Evolutionary conservation across 2,113 vertebrate species (phyloP).

Genomic region (Apteryx owenii): DNA sequence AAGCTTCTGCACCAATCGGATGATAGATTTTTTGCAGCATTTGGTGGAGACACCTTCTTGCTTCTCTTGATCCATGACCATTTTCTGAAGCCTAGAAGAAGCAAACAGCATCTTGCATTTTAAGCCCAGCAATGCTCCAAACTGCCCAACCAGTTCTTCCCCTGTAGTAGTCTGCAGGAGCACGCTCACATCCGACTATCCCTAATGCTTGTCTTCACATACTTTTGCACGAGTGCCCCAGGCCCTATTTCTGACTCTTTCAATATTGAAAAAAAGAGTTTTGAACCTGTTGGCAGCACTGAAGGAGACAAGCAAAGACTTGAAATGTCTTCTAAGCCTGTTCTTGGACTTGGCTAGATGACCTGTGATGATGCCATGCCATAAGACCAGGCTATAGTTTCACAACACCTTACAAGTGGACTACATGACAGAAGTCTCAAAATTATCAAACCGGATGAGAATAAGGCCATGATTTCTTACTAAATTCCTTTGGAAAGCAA

Average conservation of each 20-base stretch:
- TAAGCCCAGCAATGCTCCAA: neutral
- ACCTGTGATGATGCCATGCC: neutral
- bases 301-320: neutral
- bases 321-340: neutral
- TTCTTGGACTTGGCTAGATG: neutral
- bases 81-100: slow-evolving; percentile 88
- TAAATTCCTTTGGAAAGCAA: neutral
- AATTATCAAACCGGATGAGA: neutral
- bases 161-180: neutral
- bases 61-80: slow-evolving; percentile 92
- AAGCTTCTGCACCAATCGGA: slow-evolving; percentile 86
- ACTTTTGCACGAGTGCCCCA: neutral
- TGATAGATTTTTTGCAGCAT: slow-evolving; percentile 94
- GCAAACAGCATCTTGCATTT: neutral
- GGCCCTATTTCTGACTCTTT: neutral
- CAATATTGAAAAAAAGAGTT: neutral
- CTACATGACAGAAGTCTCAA: neutral
- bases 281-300: neutral
- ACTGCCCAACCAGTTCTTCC: neutral
- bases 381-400: neutral
- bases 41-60: slow-evolving; percentile 87
- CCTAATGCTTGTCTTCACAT: neutral
- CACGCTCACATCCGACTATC: neutral
- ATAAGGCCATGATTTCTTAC: neutral
- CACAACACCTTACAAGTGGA: neutral